Base-by-base conservation (phyloP, 2,888 invertebrate genomes). In the Balanococcus diminutus region DNA sequence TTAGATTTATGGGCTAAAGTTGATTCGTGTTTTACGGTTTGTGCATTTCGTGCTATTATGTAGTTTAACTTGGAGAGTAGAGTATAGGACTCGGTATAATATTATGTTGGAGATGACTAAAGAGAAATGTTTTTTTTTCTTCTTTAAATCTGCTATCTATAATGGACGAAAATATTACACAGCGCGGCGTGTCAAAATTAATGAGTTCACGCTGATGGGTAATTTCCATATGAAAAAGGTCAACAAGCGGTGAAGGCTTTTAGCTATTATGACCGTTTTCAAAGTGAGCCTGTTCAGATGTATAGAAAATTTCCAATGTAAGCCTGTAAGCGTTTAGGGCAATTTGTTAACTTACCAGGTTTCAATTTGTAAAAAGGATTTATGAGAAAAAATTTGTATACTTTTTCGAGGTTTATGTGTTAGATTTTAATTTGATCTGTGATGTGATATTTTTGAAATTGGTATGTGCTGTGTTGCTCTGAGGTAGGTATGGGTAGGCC, bases 141-240 rank as follows among this genome's bases (percentile, higher is more conserved):
- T 36, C 16, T 46, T 14, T 46, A 46, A 46, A 46, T 46, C 61
- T 51, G 8, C 61, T 67, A 67, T 67, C 67, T 14, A 16, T 67
- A 67, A 67, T 67, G 67, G 67, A 67, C 67, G 36, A 79, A 79
- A 32, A 36, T 36, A 79, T 79, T 79, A 79, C 75, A 22, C 19
- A n/a, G 75, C 36, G 19, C 36, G 36, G n/a, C 36, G 25, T n/a
- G 75, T 79, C 75, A 32, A 79, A 79, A 79, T 79, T 79, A 79
- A 79, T 79, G 75, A 79, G 75, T 79, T 79, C 75, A 79, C n/a
- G 75, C 75, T 79, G 75, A 79, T 79, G 36, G 75, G 32, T 79
- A 79, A 79, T 79, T 79, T 79, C 36, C 75, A 79, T 79, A 79
- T 79, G 75, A 79, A 79, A 67, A 79, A 79, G 75, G 75, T 79